Evolutionary conservation across 2,113 vertebrate genomes (phyloP).

Genomic region (Clupea harengus): DNA sequence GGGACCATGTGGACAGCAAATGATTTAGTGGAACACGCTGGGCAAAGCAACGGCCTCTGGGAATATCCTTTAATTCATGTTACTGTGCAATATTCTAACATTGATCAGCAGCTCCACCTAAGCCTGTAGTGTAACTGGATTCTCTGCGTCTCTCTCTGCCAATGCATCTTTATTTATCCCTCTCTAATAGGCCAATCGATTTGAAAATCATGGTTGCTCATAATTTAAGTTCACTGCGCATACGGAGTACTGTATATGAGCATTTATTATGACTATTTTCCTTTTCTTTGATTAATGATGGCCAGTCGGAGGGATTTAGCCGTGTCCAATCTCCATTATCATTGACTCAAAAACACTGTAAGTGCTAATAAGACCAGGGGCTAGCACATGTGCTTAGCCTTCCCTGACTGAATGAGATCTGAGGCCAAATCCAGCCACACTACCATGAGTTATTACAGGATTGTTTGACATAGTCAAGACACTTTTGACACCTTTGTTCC

Average conservation of each 20-base stretch:
- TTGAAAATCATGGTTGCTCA: background rate
- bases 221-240: background rate
- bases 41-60: background rate
- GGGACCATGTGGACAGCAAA: background rate
- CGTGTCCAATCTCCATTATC: background rate
- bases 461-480: constrained; percentile 15
- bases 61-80: background rate
- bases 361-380: background rate
- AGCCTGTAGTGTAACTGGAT: background rate
- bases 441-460: background rate
- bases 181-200: constrained; percentile 1
- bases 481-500: constrained; percentile 26
- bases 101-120: background rate
- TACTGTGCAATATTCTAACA: background rate
- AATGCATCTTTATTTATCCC: background rate
- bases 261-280: background rate
- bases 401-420: too few species aligned
- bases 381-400: background rate
- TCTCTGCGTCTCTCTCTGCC: background rate
- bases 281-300: background rate
- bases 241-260: background rate
- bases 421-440: background rate
- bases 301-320: background rate
- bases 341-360: background rate
- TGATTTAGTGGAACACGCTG: constrained; percentile 1